phyloP scores from a whole-genome alignment of 2,113 vertebrate species.

The Poeciliopsis occidentalis region DNA sequence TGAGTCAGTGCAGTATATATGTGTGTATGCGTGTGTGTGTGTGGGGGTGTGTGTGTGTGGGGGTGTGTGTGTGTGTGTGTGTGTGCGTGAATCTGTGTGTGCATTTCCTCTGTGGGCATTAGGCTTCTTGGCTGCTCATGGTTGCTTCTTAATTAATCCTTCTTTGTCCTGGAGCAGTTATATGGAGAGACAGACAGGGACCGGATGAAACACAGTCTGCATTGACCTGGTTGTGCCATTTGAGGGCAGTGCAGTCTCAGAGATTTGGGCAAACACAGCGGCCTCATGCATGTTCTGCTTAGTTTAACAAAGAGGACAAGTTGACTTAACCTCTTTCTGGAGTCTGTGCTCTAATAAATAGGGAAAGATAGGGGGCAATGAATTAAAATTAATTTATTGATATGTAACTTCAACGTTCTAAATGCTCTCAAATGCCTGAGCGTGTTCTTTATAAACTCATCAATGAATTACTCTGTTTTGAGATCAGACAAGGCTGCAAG shows the following conservation, averaged over 20 bases:
- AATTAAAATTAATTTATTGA: not conserved
- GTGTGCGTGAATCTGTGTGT: constrained; percentile 30
- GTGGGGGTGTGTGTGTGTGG: no score
- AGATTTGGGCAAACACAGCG: constrained; percentile 57
- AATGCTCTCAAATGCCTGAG: not conserved
- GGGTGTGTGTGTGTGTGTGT: no score
- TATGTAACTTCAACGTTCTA: not conserved
- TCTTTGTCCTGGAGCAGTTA: constrained; percentile 75
- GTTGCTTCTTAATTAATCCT: constrained; percentile 82
- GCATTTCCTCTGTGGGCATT: constrained; percentile 58
- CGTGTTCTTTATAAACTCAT: not conserved
- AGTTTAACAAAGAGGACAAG: constrained; percentile 43
- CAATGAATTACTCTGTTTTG: not conserved
- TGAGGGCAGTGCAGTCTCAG: constrained; percentile 89
- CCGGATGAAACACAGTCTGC: constrained; percentile 53
- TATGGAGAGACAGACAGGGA: constrained; percentile 38
- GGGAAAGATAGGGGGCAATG: not conserved
- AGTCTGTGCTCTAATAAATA: constrained; percentile 18
- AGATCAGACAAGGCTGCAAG: no score
- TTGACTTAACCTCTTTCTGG: constrained; percentile 28
- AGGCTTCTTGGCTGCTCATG: constrained; percentile 78
- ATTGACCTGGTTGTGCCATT: constrained; percentile 79
- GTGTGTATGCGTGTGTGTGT: no score
- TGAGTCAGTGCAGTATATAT: constrained; percentile 52
- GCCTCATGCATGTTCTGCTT: constrained; percentile 17